Evolutionary conservation across 2,113 vertebrate species (phyloP).

Genomic region (Rattus norvegicus): GRCr8 NC_086021.1:108931501-108932000

Average conservation of each 20-base stretch:
- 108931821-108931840: accelerated
- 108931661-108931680: not conserved
- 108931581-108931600: no score
- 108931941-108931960: not conserved
- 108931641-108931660: not conserved
- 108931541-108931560: not conserved
- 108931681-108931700: not conserved
- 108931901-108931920: not conserved
- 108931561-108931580: no score
- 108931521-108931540: not conserved
- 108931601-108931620: no score
- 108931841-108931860: not conserved
- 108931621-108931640: no score
- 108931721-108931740: not conserved
- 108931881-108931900: not conserved
- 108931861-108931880: not conserved
- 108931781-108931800: not conserved
- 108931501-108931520: not conserved
- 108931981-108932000: not conserved
- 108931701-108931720: not conserved
- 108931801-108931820: no score
- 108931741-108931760: not conserved
- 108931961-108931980: not conserved
- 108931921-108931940: not conserved
- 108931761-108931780: not conserved